Evolutionary conservation across 2,888 invertebrate species (phyloP), one percentile per base, ranked within the genome.

Genomic region (Lepidocyrtoides sp.): DNA sequence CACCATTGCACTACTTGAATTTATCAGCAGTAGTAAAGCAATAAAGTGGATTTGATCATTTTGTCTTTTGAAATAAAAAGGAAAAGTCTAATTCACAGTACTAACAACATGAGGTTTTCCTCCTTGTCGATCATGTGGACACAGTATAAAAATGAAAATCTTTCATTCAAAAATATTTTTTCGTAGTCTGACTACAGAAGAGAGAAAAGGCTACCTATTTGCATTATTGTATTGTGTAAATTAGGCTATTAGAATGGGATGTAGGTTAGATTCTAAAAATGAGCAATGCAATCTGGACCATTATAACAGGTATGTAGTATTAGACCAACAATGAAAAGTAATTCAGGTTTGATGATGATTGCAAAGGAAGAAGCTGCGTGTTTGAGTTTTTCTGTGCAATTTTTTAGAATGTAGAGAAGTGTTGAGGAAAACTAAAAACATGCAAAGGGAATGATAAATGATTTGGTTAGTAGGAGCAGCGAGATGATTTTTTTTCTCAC

Each of bases 401-500:
- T 26, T 3, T 26, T 8, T 60, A 48, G 60, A 57, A 57, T 57
- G 8, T 60, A 48, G 57, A 57, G 57, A 57, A 60, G 57, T 57
- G 57, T 7, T 10, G 4, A 48, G 48, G 2, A 60, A 60, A 60
- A 26, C 3, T 14, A 69, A 20, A 69, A 69, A 10, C 12, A 63
- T 63, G 63, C 10, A 5, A 60, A 23, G 23, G 60, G 32, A 36
- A 69, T 23, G 60, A 60, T 60, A 60, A 12, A 60, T 60, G 60
- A 60, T 69, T 69, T 41, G 29, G 32, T 29, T 66, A 0, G 32
- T 32, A 66, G n/a, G n/a, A 14, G 32, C n/a, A 66, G 0, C 26
- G 32, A n/a, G n/a, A n/a, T n/a, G n/a, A n/a, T n/a, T 32, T 32
- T 36, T 69, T 69, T 54, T 54, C 20, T 69, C 69, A 69, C 69